Base-by-base conservation (phyloP, 2,113 vertebrate species). In the Podiceps cristatus region DNA sequence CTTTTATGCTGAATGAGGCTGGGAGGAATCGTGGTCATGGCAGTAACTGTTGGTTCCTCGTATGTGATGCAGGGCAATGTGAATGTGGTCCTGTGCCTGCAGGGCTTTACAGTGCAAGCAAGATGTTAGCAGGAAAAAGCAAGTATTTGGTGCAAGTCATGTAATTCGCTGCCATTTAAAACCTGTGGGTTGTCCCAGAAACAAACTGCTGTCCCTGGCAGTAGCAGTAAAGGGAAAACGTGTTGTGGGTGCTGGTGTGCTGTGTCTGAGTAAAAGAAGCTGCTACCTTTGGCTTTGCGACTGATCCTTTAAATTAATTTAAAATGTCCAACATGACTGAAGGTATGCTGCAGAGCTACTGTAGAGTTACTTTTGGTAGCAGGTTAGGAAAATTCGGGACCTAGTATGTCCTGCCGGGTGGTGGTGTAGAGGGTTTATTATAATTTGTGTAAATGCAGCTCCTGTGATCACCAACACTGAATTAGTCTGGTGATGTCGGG, bases 241-340 rank as follows among this genome's bases (percentile, higher is more conserved):
- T 45, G 1, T 7, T 0, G 1, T 58, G 25, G 24, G 2, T 22
- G 0, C 8, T 11, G n/a, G 27, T 28, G 13, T 72, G 16, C 42
- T 60, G 15, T 35, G 44, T 15, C 42, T 28, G 15, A 33, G 44
- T 5, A 23, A 29, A 31, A 22, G n/a, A 18, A n/a, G 45, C 11
- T 17, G 44, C 62, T 50, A 0, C 15, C 24, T 42, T 29, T 73
- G 71, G 7, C 55, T 93, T 67, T 52, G 40, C 66, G 47, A 3
- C 6, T 1, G 0, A 8, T 37, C 60, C 25, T 71, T 24, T 10
- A n/a, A n/a, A n/a, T n/a, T n/a, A n/a, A n/a, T n/a, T n/a, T 75
- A 28, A 24, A 40, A 19, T 29, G 56, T 27, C 60, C 63, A 7
- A 33, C 0, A 0, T 25, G 69, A 29, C 49, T 47, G 20, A 12